phyloP scores from a whole-genome alignment of 1,140 invertebrate species.

The Lepidurus couesii region DNA sequence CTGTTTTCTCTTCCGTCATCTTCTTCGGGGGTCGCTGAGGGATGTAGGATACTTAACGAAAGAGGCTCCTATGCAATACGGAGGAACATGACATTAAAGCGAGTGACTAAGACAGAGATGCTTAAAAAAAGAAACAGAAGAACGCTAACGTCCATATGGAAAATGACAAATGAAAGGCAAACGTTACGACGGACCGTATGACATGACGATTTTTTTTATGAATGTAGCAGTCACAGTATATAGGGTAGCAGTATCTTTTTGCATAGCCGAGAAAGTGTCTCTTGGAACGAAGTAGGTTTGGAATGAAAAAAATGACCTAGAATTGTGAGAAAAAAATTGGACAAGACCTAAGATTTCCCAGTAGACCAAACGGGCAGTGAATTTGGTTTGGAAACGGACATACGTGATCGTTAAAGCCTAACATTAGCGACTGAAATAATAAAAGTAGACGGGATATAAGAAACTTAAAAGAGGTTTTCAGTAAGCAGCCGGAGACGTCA shows the following conservation, averaged over 20 bases:
- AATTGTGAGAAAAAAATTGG: neutral
- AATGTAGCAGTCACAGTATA: constrained; percentile 4
- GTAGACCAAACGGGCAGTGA: neutral
- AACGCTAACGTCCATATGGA: neutral
- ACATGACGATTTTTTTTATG: neutral
- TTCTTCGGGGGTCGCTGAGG: neutral
- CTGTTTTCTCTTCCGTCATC: neutral
- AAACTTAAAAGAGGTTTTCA: neutral
- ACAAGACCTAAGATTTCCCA: neutral
- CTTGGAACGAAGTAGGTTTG: neutral
- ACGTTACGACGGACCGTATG: neutral
- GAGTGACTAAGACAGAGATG: neutral
- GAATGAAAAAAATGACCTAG: neutral
- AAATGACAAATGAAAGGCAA: neutral
- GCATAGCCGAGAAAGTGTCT: neutral
- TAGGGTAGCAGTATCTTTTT: neutral
- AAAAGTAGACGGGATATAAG: neutral
- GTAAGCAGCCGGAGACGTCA: constrained; percentile 26
- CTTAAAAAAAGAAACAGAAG: neutral
- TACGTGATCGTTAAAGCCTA: neutral
- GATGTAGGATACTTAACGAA: neutral
- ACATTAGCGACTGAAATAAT: neutral
- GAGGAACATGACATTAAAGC: constrained; percentile 6
- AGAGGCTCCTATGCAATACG: neutral
- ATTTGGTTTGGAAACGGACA: neutral